A percentile compares a stretch with the other conserved stretches of the same genome.
These are phyloP conservation scores for Cyanoliseus patagonus DNA, from an alignment of 2,113 vertebrate species.

Conservation along the genomic window DNA sequence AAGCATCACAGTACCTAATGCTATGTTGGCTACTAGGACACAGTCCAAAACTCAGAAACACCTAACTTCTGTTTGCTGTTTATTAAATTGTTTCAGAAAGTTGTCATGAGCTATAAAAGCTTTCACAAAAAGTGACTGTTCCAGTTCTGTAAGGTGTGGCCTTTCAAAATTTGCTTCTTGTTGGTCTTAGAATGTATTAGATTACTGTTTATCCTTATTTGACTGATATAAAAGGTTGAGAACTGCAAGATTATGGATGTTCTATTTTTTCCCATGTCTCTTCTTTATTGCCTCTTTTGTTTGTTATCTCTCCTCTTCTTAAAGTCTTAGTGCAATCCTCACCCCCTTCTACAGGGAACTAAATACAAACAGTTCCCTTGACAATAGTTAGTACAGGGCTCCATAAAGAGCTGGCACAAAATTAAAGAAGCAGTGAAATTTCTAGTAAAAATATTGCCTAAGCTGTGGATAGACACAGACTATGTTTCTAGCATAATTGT, in stretches of 20 bases:
- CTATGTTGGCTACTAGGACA: neutral
- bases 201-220: neutral
- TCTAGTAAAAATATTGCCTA: neutral
- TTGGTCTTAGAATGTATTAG: neutral
- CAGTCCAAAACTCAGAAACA: neutral
- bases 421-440: neutral
- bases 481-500: neutral
- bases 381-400: neutral
- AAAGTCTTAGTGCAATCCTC: constrained; percentile 53
- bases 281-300: neutral
- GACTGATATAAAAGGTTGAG: constrained; percentile 26
- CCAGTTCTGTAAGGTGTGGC: neutral
- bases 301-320: constrained; percentile 16
- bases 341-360: neutral
- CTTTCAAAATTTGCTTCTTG: neutral
- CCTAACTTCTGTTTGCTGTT: neutral
- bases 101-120: neutral
- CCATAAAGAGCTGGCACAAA: constrained; percentile 1
- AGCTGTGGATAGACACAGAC: neutral
- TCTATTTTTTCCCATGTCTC: constrained; percentile 4
- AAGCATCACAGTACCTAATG: neutral
- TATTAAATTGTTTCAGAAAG: neutral
- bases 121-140: neutral
- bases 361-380: constrained; percentile 37
- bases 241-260: neutral